Base-by-base conservation (phyloP, 2,797 vertebrate species). In the Megaceryle alcyon region DNA sequence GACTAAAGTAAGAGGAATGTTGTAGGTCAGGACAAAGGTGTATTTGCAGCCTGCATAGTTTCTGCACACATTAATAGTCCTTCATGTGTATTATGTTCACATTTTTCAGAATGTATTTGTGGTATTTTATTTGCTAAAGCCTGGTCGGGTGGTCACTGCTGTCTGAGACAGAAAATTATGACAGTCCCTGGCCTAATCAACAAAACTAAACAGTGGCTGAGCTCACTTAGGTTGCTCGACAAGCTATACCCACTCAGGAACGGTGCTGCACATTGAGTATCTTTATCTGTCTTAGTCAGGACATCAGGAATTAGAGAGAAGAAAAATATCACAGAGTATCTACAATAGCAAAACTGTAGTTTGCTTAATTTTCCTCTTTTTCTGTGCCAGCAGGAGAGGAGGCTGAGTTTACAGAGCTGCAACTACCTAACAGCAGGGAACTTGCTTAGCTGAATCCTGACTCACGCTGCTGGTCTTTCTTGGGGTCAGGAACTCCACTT, bases 121-220 rank as follows among this genome's bases (percentile, higher is more conserved):
- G 93, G 91, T 90, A 95, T 95, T 96, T 96, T 95, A 90, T 96
- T 96, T 97, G 95, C 88, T 95, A 89, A 96, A 85, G 53, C 75
- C 78, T 69, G 61, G 25, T 73, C 3, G 11, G 91, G 88, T 94
- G 90, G 92, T 96, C 94, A 18, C 44, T 89, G 54, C 92, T 89
- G 86, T 71, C 86, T 89, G 92, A 92, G 82, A 43, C 53, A 72
- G 44, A 93, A 79, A 86, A 41, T 86, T 57, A 31, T 54, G 72
- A 76, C 82, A 83, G 57, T 57, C 53, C 25, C 68, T 46, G 41
- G 28, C 61, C 65, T 81, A 83, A 90, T 49, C 57, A 60, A 82
- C 75, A 60, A 59, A 91, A 86, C 31, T 35, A 71, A 93, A 73
- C 53, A 78, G 54, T 2, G 6, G 11, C 44, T 61, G 73, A 61